phyloP scores from a whole-genome alignment of 1,140 invertebrate genomes.

The Lineus longissimus region DNA sequence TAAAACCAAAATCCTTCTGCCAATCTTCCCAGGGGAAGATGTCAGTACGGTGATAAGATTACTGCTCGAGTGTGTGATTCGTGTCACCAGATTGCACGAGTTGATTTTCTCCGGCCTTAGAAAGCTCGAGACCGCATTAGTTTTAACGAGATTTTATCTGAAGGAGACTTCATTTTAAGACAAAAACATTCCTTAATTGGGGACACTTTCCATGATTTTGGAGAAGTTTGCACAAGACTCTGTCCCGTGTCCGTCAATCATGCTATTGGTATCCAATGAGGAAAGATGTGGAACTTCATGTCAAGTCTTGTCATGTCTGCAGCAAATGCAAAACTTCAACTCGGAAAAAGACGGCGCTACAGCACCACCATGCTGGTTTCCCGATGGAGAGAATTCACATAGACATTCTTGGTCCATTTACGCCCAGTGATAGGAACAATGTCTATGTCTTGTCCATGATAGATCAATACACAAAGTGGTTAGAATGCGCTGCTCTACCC shows the following conservation, averaged over 20 bases:
- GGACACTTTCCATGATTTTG: no score
- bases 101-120: no score
- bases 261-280: not conserved
- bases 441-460: conserved; percentile 1
- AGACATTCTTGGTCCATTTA: not conserved
- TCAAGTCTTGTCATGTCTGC: not conserved
- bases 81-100: no score
- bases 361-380: not conserved
- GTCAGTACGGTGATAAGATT: no score
- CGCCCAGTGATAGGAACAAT: not conserved
- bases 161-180: no score
- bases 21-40: no score
- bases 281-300: not conserved
- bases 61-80: no score
- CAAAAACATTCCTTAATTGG: no score
- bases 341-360: not conserved
- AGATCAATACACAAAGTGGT: conserved; percentile 17
- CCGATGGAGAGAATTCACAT: not conserved
- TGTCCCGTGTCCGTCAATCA: not conserved
- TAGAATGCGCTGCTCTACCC: not conserved
- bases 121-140: no score
- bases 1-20: no score
- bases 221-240: no score
- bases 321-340: not conserved
- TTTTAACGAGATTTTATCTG: no score